Percentiles rank a stretch among this genome's conserved stretches.
These are phyloP conservation scores for Spheniscus mendiculus DNA, from an alignment of 2,113 vertebrate species.

Conservation along the genomic window DNA sequence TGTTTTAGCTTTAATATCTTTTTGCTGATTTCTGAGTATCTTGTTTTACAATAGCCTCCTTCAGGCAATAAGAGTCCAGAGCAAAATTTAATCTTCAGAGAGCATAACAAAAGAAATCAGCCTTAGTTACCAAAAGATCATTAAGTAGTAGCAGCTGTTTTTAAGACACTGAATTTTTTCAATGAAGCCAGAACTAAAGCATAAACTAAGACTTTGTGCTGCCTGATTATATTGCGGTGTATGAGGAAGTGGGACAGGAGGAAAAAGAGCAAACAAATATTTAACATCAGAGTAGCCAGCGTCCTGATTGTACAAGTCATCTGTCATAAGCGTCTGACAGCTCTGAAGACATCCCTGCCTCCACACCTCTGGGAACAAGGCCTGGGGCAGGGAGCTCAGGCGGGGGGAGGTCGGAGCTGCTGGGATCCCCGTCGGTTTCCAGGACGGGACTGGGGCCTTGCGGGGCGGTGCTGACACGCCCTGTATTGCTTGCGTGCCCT, in stretches of 20 bases:
- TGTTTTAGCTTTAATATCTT: slow-evolving; percentile 13
- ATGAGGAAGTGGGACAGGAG: background rate
- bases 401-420: background rate
- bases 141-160: slow-evolving; percentile 56
- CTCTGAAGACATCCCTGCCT: background rate
- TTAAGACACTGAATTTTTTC: slow-evolving; percentile 5
- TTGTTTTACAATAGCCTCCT: slow-evolving; percentile 55
- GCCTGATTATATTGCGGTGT: background rate
- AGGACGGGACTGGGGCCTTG: background rate
- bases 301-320: background rate
- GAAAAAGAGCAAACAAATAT: background rate
- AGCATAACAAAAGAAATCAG: slow-evolving; percentile 54
- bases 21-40: slow-evolving; percentile 45
- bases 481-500: rapidly evolving
- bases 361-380: background rate
- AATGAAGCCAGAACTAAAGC: slow-evolving; percentile 1
- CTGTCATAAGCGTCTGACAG: background rate
- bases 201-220: background rate
- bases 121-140: slow-evolving; percentile 38
- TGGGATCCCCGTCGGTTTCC: background rate
- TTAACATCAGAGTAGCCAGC: background rate
- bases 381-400: background rate
- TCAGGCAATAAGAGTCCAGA: slow-evolving; percentile 10
- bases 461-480: rapidly evolving
- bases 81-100: slow-evolving; percentile 50